Conservation (phyloP, 1,140 invertebrate species). For the Neelides sp. region DNA sequence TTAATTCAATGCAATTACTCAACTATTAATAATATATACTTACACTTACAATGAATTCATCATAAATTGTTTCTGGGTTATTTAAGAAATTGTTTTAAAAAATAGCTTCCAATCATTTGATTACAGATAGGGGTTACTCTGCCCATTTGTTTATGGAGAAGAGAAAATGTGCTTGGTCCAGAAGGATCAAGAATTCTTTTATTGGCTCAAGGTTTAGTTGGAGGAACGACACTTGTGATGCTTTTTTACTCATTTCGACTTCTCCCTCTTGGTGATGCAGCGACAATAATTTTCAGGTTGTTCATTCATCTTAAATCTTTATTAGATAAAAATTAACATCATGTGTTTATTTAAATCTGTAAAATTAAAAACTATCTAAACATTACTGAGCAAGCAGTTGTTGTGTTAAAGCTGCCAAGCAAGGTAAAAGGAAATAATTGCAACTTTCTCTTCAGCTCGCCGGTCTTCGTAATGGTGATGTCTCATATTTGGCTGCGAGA, state of each 20-base stretch:
- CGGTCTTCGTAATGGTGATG: constrained; percentile 43
- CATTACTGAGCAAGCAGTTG: too few relatives aligned
- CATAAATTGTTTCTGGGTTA: too few relatives aligned
- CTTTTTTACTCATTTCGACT: constrained; percentile 44
- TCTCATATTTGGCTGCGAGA: constrained; percentile 44
- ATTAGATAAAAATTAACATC: neutral
- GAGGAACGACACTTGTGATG: constrained; percentile 40
- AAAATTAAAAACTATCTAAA: neutral
- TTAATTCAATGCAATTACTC: too few relatives aligned
- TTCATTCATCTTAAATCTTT: neutral
- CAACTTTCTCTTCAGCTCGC: constrained; percentile 36
- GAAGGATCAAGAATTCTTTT: constrained; percentile 37
- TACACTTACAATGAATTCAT: too few relatives aligned
- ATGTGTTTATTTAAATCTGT: neutral
- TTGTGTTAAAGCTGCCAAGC: too few relatives aligned
- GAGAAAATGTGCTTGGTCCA: constrained; percentile 37
- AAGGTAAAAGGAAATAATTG: too few relatives aligned
- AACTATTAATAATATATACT: too few relatives aligned
- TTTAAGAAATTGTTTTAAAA: too few relatives aligned
- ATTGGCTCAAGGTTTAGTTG: constrained; percentile 41
- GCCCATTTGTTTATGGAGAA: constrained; percentile 33
- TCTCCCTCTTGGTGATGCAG: constrained; percentile 45
- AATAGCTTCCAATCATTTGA: too few relatives aligned
- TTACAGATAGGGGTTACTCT: constrained; percentile 35
- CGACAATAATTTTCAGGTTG: constrained; percentile 43